These are phyloP conservation scores for Phylloscopus trochilus DNA, from an alignment of 2,113 vertebrate species.

Conservation along the genomic window DNA sequence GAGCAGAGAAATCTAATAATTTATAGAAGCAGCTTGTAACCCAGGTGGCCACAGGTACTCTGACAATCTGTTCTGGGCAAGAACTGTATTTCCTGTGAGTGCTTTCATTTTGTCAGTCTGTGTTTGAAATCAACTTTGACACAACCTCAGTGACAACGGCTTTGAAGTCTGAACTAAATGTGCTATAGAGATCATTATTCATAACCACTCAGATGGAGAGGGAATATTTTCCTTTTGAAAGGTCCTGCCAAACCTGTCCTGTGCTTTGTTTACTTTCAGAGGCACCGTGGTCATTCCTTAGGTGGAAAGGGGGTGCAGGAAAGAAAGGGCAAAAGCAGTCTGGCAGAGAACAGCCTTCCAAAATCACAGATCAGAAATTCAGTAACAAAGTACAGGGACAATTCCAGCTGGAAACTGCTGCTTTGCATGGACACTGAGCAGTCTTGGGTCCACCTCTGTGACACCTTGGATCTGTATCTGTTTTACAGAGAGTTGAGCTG, in stretches of 20 bases:
- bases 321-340: background rate
- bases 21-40: background rate
- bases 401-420: background rate
- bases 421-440: background rate
- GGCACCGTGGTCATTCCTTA: background rate
- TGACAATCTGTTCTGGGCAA: slow-evolving; percentile 4
- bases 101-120: slow-evolving; percentile 15
- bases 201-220: slow-evolving; percentile 8
- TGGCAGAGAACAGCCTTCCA: background rate
- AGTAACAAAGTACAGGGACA: background rate
- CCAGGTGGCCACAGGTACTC: background rate
- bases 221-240: slow-evolving; percentile 59
- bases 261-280: slow-evolving; percentile 55
- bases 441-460: background rate
- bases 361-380: background rate
- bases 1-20: background rate
- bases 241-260: slow-evolving; percentile 56
- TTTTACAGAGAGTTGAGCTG: background rate
- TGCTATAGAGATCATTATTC: slow-evolving; percentile 44
- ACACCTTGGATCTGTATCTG: background rate
- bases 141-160: slow-evolving; percentile 5
- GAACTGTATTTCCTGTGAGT: background rate
- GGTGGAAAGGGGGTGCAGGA: background rate
- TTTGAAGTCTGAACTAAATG: slow-evolving; percentile 54
- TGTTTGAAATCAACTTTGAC: slow-evolving; percentile 52